phyloP scores from a whole-genome alignment of 2,797 vertebrate species.

The Scyliorhinus canicula region DNA sequence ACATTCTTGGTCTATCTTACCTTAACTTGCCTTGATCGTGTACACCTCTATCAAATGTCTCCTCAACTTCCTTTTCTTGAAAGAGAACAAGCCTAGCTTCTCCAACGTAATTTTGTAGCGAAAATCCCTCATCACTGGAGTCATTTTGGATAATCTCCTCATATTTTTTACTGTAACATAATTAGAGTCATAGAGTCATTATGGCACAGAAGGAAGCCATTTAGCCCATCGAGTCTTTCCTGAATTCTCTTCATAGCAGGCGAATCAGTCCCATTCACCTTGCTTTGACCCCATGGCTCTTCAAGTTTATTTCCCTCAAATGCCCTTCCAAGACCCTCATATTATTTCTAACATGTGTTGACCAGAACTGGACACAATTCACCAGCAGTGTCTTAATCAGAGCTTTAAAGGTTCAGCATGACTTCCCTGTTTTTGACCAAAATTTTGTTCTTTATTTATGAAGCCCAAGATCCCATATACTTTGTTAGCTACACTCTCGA shows the following conservation, averaged over 20 bases:
- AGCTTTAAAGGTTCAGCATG: not conserved
- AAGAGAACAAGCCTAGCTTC: not conserved
- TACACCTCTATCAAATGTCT: not conserved
- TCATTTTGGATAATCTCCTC: not conserved
- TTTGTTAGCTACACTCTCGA: not conserved
- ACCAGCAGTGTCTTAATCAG: not conserved
- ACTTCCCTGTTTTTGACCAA: not conserved
- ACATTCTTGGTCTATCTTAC: not conserved
- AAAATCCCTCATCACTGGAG: not conserved
- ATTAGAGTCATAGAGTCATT: too few species aligned
- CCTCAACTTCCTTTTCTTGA: not conserved
- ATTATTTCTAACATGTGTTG: not conserved
- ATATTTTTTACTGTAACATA: too few species aligned
- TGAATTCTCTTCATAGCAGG: too few species aligned
- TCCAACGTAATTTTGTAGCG: not conserved
- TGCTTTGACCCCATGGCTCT: too few species aligned
- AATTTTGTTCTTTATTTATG: not conserved
- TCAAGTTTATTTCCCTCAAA: too few species aligned
- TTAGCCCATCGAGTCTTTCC: too few species aligned
- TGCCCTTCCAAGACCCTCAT: not conserved
- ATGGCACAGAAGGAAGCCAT: too few species aligned
- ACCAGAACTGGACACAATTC: not conserved
- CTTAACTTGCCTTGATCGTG: not conserved
- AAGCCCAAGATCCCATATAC: not conserved
- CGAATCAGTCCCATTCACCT: too few species aligned